phyloP scores from a whole-genome alignment of 2,113 vertebrate genomes.

The Oryctolagus cuniculus region DNA sequence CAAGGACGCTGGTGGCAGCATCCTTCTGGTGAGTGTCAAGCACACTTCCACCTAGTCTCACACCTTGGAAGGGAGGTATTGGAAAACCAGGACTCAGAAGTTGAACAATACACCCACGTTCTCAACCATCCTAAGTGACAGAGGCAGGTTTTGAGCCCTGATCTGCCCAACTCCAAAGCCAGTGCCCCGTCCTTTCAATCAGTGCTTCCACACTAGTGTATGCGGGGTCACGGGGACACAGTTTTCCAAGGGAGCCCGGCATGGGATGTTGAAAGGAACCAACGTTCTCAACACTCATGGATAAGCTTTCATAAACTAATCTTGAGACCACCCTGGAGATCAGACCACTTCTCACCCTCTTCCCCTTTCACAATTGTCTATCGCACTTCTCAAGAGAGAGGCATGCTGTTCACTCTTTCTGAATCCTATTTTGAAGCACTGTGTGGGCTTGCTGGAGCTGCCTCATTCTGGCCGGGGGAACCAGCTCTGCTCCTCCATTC shows the following conservation, averaged over 20 bases:
- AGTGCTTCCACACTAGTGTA: not conserved
- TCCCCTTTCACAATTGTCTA: not conserved
- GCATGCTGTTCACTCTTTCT: accelerated
- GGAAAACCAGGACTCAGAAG: not conserved
- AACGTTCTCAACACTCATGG: not conserved
- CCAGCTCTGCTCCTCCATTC: accelerated
- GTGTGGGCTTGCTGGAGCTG: accelerated
- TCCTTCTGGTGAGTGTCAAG: not conserved
- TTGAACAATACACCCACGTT: not conserved
- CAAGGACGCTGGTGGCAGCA: not conserved
- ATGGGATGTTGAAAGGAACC: not conserved
- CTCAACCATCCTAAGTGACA: not conserved
- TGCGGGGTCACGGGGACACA: accelerated
- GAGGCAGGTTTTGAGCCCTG: not conserved
- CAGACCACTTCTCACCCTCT: not conserved
- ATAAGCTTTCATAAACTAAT: not conserved
- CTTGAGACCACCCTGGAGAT: not conserved
- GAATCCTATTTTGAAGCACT: not conserved
- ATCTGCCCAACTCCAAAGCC: too few relatives aligned
- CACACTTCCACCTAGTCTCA: not conserved
- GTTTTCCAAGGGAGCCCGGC: not conserved
- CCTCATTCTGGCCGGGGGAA: accelerated
- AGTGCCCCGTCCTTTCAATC: not conserved
- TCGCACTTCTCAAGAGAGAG: not conserved
- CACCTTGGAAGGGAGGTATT: not conserved